Evolutionary conservation across 2,113 vertebrate genomes (phyloP), one percentile per base, ranked within the genome.

Genomic region (Salvelinus alpinus): DNA sequence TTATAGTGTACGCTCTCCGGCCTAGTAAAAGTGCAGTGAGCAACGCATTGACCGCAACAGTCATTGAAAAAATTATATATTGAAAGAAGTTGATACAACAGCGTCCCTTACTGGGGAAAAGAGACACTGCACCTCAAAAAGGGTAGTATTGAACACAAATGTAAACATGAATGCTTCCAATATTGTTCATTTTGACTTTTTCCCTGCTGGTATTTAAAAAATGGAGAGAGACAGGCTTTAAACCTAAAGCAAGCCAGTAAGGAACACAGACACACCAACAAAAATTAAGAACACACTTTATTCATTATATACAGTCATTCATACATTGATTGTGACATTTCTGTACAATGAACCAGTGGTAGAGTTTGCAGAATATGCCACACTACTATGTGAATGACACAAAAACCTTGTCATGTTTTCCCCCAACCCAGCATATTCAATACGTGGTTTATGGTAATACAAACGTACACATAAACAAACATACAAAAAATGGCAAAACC

Each of bases 221-320:
- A 5, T 24, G n/a, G 9, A 44, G 22, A 48, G 59, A 47, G 62
- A 64, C 11, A 13, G 62, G n/a, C 4, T 24, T 12, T 5, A 71
- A 51, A 64, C 27, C 22, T 20, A 25, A 25, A 73, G 34, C 59
- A 62, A 20, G n/a, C 7, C 18, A 62, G n/a, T 8, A 22, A 62
- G 59, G 12, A 18, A 13, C 27, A 73, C 31, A 73, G 27, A 22
- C 67, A 71, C 70, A 64, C 38, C 9, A 16, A 67, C 22, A 6
- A 44, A 2, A 70, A 70, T n/a, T 48, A 48, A 47, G 44, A 84
- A 81, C 68, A 65, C 24, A 70, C 57, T 85, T 83, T 83, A 88
- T 88, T 90, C 68, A 72, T 78, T 70, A 74, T 25, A 78, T 64
- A 72, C 38, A 47, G 38, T 51, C 20, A 66, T 66, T n/a, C 72